A percentile compares a stretch with the other conserved stretches of the same genome.
phyloP scores from a whole-genome alignment of 2,113 vertebrate species.

The Thunnus thynnus region DNA sequence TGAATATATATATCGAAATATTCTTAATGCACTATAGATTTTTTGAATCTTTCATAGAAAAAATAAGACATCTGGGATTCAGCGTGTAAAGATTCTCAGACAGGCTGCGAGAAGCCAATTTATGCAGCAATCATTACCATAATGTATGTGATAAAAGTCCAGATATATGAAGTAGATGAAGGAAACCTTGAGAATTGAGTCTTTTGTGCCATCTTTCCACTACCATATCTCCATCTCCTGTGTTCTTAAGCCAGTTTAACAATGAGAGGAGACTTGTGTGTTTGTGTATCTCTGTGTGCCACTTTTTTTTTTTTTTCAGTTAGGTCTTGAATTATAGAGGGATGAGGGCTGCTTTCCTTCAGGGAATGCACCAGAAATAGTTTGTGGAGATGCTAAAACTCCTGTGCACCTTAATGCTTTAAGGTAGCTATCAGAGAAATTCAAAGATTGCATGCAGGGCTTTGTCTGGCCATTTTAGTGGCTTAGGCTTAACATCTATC shows the following conservation, averaged over 20 bases:
- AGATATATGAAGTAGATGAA: background rate
- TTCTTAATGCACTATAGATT: too few species aligned
- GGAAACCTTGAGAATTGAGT: background rate
- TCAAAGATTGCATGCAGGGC: background rate
- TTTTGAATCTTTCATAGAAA: too few species aligned
- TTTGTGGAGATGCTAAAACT: conserved; percentile 44
- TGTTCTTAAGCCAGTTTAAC: background rate
- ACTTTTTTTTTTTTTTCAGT: conserved; percentile 40
- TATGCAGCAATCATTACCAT: background rate
- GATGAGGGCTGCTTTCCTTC: conserved; percentile 45
- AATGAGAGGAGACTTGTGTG: conserved; percentile 15
- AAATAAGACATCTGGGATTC: too few species aligned
- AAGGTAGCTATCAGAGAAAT: conserved; percentile 7
- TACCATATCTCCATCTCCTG: conserved; percentile 10
- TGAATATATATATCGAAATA: too few species aligned
- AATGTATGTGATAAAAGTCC: background rate
- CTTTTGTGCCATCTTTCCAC: background rate
- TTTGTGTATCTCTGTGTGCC: conserved; percentile 25
- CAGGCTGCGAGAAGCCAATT: background rate
- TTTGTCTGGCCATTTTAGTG: background rate
- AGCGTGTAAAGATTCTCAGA: background rate
- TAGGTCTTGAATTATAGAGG: conserved; percentile 66
- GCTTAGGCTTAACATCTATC: background rate
- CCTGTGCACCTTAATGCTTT: conserved; percentile 21
- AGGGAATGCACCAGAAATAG: conserved; percentile 57